Evolutionary conservation across 2,797 vertebrate species (phyloP).

Genomic region (Rousettus madagascariensis): DNA sequence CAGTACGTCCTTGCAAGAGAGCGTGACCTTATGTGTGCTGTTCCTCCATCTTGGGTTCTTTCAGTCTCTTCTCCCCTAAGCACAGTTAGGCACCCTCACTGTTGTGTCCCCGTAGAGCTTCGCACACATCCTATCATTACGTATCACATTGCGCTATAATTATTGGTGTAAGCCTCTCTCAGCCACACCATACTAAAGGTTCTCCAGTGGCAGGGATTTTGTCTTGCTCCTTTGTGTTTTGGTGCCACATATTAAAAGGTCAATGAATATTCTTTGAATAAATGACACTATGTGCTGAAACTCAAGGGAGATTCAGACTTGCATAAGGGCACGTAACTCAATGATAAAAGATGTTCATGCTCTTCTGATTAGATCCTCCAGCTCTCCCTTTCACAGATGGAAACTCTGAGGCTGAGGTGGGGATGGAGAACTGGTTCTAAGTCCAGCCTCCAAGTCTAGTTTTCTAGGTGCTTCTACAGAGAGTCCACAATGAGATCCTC

Average conservation of each 20-base stretch:
- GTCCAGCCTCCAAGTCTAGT: not conserved
- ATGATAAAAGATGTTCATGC: accelerated
- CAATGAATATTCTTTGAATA: not conserved
- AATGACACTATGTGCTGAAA: not conserved
- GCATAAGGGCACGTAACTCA: not conserved
- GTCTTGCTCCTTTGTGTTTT: not conserved
- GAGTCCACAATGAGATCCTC: not conserved
- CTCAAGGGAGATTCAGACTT: not conserved
- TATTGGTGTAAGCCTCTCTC: not conserved
- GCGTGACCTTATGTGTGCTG: not conserved
- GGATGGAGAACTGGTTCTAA: not conserved
- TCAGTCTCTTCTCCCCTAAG: not conserved
- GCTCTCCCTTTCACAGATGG: too few species aligned
- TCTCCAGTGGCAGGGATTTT: not conserved
- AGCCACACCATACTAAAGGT: not conserved
- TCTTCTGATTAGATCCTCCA: not conserved
- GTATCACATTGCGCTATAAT: accelerated
- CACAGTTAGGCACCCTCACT: not conserved
- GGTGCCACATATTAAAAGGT: not conserved
- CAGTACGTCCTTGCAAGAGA: not conserved
- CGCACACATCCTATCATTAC: not conserved
- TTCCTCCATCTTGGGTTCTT: not conserved
- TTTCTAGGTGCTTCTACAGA: not conserved
- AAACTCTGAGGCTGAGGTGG: not conserved
- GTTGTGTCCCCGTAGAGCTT: too few species aligned